These are phyloP conservation scores for Chrysochloris asiatica DNA, from an alignment of 2,113 vertebrate genomes.

Conservation along the genomic window DNA sequence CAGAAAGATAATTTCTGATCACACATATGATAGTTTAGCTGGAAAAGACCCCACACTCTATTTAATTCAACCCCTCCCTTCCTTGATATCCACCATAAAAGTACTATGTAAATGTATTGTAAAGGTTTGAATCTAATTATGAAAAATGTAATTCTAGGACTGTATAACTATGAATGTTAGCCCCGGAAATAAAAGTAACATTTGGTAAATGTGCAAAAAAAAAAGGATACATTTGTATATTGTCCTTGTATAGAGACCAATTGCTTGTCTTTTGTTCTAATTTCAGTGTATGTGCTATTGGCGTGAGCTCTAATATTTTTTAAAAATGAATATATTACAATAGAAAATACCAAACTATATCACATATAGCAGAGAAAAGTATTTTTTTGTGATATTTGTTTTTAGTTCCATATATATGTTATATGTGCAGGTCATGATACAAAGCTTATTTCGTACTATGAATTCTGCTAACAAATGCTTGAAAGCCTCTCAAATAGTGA, in stretches of 20 bases:
- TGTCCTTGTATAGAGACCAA: conserved; percentile 6
- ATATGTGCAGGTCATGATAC: neutral
- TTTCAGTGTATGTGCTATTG: conserved; percentile 16
- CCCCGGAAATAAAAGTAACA: conserved; percentile 55
- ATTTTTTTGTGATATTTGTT: neutral
- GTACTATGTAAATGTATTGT: neutral
- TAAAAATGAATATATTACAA: neutral
- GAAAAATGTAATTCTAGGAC: conserved; percentile 27
- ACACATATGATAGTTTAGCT: neutral
- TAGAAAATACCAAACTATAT: conserved; percentile 25
- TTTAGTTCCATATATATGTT: neutral
- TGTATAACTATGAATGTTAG: conserved; percentile 54
- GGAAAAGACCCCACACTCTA: neutral
- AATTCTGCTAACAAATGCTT: neutral
- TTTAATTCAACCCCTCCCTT: neutral
- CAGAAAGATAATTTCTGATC: neutral
- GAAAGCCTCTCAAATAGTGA: neutral
- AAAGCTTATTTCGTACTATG: neutral
- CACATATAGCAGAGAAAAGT: neutral
- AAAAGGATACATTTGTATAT: neutral
- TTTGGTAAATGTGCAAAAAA: conserved; percentile 61
- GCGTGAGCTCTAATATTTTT: conserved; percentile 32
- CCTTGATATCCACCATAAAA: neutral
- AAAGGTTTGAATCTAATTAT: neutral
- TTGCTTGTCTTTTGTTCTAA: conserved; percentile 38